phyloP scores from a whole-genome alignment of 2,113 vertebrate species.

The Cichladusa arquata region DNA sequence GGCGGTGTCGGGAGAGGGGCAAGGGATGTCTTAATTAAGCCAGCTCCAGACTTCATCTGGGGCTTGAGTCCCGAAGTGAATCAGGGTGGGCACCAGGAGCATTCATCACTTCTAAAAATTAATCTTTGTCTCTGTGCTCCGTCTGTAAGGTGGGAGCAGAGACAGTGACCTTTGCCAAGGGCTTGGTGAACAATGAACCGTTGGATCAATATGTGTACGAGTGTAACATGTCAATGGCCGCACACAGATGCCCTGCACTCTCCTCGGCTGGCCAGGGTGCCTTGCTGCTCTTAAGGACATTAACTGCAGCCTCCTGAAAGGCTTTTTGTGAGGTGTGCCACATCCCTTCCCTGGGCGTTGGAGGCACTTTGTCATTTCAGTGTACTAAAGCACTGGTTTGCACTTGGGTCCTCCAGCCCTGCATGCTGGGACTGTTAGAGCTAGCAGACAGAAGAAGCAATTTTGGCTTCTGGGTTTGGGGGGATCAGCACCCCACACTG shows the following conservation, averaged over 20 bases:
- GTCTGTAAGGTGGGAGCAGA: not conserved
- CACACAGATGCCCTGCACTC: not conserved
- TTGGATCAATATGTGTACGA: constrained; percentile 22
- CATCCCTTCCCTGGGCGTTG: accelerated
- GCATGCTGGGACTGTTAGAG: accelerated
- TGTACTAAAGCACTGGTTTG: not conserved
- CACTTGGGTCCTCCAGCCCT: not conserved
- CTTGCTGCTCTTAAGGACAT: not conserved
- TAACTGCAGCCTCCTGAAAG: not conserved
- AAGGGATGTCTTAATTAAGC: not conserved
- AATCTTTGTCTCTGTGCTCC: not conserved
- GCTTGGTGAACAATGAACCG: constrained; percentile 24
- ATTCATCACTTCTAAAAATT: constrained; percentile 38
- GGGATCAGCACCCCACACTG: accelerated
- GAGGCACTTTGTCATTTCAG: accelerated
- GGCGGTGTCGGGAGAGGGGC: not conserved
- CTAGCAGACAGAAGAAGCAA: not conserved
- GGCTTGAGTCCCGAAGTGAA: not conserved
- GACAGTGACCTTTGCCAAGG: constrained; percentile 58
- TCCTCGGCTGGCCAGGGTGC: not conserved
- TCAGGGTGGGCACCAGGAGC: not conserved
- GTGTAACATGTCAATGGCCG: constrained; percentile 13
- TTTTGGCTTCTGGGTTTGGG: not conserved
- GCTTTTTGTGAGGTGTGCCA: not conserved
- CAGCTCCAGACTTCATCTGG: not conserved